A percentile compares a stretch with the other conserved stretches of the same genome.
phyloP scores from a whole-genome alignment of 2,888 invertebrate species.

The Tipula lateralis region DNA sequence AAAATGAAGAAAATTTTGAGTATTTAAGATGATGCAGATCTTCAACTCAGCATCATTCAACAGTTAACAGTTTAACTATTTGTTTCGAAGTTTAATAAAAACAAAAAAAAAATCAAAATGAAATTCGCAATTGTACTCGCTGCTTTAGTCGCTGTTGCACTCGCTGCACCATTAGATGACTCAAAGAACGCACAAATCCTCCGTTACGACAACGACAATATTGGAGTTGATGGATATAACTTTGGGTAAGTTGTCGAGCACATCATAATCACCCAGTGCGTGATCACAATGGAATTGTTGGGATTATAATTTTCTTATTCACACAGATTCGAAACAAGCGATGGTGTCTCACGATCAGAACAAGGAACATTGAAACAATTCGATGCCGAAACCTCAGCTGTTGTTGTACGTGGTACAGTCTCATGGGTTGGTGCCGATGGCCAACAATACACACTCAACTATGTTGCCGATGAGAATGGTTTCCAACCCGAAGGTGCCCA shows the following conservation, averaged over 20 bases:
- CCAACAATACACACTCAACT: conserved; percentile 54
- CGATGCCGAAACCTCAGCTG: conserved; percentile 53
- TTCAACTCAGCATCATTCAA: conserved; percentile 25
- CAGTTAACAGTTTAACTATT: conserved; percentile 14
- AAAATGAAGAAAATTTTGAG: not conserved
- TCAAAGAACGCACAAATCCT: conserved; percentile 56
- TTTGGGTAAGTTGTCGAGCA: conserved; percentile 50
- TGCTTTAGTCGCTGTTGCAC: conserved; percentile 41
- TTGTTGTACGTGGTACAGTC: conserved; percentile 52
- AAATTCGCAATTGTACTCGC: conserved; percentile 43
- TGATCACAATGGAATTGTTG: not conserved
- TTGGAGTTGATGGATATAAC: conserved; percentile 53
- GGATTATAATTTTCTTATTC: conserved; percentile 32
- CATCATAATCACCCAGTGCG: not conserved
- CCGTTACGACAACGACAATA: conserved; percentile 58
- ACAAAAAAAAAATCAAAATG: conserved; percentile 40
- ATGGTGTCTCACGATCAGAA: conserved; percentile 53
- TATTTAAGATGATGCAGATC: conserved; percentile 2
- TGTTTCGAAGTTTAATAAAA: conserved; percentile 31
- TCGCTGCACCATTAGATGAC: conserved; percentile 41
- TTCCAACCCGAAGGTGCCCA: conserved; percentile 52
- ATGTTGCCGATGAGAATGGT: conserved; percentile 47
- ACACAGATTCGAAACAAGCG: conserved; percentile 52
- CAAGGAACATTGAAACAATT: conserved; percentile 52
- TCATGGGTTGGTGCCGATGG: conserved; percentile 56